Evolutionary conservation across 2,113 vertebrate species (phyloP), one percentile per base, ranked within the genome.

Genomic region (Brachypodius melanocephalos): DNA sequence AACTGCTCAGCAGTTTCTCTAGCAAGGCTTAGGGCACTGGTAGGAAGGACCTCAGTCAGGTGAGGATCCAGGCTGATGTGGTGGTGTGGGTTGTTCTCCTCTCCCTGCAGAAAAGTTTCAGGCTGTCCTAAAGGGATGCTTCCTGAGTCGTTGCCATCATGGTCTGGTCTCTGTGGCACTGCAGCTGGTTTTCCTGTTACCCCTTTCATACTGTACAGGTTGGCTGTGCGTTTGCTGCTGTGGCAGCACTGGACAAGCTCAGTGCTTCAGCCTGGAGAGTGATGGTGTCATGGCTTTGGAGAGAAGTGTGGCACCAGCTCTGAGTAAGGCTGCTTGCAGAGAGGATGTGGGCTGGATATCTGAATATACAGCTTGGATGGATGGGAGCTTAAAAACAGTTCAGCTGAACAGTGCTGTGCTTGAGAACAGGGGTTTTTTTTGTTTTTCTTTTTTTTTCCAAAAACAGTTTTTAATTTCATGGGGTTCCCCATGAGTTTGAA

Each of bases 131-230:
- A 34, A 14, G 46, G 43, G 29, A 4, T 57, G 20, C 3, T 31
- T 36, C 54, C 25, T 14, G 3, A 36, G 12, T 68, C 6, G 0
- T 8, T 59, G 75, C 59, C 9, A 1, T 55, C 9, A 1, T 55
- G 31, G 10, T 48, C 26, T 54, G 29, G 31, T 36, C 32, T 54
- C 31, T 21, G 34, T 5, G 14, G 11, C 31, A 25, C 32, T n/a
- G 21, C 42, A 52, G 24, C 20, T 2, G 2, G 22, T 57, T 77
- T 73, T 88, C 21, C n/a, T 85, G 25, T n/a, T 1, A 1, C 20
- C 5, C 7, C n/a, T 42, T n/a, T n/a, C 3, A 13, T 0, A 0
- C 19, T 15, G 19, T 42, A 40, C 29, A 20, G n/a, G 14, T 10
- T 86, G 49, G n/a, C 40, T 72, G 8, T 32, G 67, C 65, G 25